phyloP scores from a whole-genome alignment of 1,140 invertebrate species.

The Cherax destructor region DNA sequence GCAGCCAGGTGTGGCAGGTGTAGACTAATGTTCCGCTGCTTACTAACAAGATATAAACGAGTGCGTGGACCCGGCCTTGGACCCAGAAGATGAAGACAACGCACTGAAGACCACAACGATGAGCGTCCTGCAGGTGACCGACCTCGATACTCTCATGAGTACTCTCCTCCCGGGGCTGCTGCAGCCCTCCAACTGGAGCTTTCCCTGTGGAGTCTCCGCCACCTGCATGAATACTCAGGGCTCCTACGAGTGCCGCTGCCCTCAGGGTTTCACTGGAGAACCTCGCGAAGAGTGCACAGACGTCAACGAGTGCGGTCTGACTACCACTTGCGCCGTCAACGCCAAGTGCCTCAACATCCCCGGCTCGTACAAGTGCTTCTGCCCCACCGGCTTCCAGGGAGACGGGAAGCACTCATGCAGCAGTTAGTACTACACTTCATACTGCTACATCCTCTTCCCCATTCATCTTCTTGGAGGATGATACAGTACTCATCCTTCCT shows the following conservation, averaged over 20 bases:
- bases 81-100: not conserved
- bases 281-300: constrained; percentile 78
- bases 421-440: constrained; percentile 81
- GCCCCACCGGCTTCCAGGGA: constrained; percentile 77
- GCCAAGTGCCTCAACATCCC: constrained; percentile 77
- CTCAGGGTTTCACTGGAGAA: constrained; percentile 82
- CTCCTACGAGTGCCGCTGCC: constrained; percentile 85
- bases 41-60: constrained; percentile 72
- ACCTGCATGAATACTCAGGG: constrained; percentile 89
- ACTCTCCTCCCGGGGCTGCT: constrained; percentile 83
- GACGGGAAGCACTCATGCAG: constrained; percentile 83
- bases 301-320: constrained; percentile 81
- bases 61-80: constrained; percentile 64
- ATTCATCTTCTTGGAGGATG: not conserved
- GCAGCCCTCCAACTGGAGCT: constrained; percentile 78
- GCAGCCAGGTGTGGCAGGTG: not conserved
- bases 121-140: not conserved
- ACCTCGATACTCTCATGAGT: constrained; percentile 74
- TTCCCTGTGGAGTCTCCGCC: constrained; percentile 88
- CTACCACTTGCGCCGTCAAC: constrained; percentile 75
- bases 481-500: not conserved
- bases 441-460: not conserved
- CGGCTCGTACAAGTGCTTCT: constrained; percentile 76
- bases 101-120: constrained; percentile 44
- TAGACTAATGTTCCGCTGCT: constrained; percentile 40